A percentile compares a stretch with the other conserved stretches of the same genome.
These are phyloP conservation scores for Apis mellifera DNA, from an alignment of 1,140 invertebrate species.

Conservation along the genomic window DNA sequence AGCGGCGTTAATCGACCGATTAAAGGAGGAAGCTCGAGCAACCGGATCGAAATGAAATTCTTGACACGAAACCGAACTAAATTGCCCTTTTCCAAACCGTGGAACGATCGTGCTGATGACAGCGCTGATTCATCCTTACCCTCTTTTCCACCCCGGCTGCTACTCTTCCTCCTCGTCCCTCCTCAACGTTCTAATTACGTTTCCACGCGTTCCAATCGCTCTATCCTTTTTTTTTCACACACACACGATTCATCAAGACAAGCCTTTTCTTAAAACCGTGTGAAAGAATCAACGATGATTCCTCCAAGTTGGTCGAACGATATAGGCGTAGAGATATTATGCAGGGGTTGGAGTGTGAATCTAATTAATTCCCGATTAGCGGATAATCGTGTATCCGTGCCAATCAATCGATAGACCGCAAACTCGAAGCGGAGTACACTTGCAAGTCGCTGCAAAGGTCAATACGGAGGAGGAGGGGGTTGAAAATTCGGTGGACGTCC, in stretches of 20 bases:
- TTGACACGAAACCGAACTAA: slow-evolving; percentile 2
- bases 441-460: slow-evolving; percentile 38
- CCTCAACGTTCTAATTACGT: background rate
- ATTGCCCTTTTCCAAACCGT: slow-evolving; percentile 19
- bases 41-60: background rate
- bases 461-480: background rate
- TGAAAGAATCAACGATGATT: background rate
- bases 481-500: slow-evolving; percentile 18
- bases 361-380: slow-evolving; percentile 45
- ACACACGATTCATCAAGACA: too few relatives aligned
- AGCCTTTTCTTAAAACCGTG: too few relatives aligned
- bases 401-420: slow-evolving; percentile 36
- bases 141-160: background rate
- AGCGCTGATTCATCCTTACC: slow-evolving; percentile 36
- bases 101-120: slow-evolving; percentile 15
- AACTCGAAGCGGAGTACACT: background rate
- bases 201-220: background rate
- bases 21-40: background rate
- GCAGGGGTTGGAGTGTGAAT: slow-evolving; percentile 22
- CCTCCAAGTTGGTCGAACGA: too few relatives aligned
- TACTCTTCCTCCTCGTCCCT: background rate
- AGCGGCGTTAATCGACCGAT: slow-evolving; percentile 11
- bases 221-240: too few relatives aligned
- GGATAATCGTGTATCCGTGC: slow-evolving; percentile 36
- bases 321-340: background rate